Evolutionary conservation across 1,140 invertebrate species (phyloP).

Genomic region (Pseudomyrmex gracilis): DNA sequence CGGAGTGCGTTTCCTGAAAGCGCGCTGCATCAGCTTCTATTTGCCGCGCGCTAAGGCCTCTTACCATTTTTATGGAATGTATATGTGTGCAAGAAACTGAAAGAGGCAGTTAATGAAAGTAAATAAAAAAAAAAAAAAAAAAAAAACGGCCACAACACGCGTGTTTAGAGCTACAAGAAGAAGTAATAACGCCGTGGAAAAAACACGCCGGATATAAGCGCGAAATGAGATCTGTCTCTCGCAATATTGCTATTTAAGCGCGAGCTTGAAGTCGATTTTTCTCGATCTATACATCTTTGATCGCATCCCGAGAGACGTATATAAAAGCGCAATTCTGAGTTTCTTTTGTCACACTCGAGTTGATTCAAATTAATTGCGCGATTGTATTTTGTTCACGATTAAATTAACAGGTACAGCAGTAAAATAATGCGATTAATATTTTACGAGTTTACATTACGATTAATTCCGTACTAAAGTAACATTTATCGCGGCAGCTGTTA

Average conservation of each 20-base stretch:
- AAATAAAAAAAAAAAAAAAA: neutral
- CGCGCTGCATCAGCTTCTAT: neutral
- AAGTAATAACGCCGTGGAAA: constrained; percentile 5
- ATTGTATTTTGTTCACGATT: too few species aligned
- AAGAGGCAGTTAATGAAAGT: constrained; percentile 10
- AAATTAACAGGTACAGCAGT: too few species aligned
- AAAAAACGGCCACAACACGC: neutral
- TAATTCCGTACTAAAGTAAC: constrained; percentile 17
- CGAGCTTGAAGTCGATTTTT: neutral
- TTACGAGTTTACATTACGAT: constrained; percentile 34
- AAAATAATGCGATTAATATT: constrained; percentile 29
- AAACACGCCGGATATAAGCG: neutral
- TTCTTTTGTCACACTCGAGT: too few species aligned
- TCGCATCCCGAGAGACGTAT: neutral
- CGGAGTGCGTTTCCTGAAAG: neutral
- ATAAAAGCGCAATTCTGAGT: neutral
- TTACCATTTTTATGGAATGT: constrained; percentile 25
- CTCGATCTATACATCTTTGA: neutral
- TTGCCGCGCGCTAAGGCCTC: neutral
- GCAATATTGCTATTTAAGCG: constrained; percentile 19
- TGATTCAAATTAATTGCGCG: too few species aligned
- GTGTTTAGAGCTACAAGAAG: constrained; percentile 14
- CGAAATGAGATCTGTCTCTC: constrained; percentile 32
- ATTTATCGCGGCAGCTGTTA: constrained; percentile 54
- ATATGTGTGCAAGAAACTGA: neutral